Percentiles rank a stretch among this genome's conserved stretches.
Conservation (phyloP, 2,113 vertebrate genomes). For the Phrynosoma platyrhinos region DNA sequence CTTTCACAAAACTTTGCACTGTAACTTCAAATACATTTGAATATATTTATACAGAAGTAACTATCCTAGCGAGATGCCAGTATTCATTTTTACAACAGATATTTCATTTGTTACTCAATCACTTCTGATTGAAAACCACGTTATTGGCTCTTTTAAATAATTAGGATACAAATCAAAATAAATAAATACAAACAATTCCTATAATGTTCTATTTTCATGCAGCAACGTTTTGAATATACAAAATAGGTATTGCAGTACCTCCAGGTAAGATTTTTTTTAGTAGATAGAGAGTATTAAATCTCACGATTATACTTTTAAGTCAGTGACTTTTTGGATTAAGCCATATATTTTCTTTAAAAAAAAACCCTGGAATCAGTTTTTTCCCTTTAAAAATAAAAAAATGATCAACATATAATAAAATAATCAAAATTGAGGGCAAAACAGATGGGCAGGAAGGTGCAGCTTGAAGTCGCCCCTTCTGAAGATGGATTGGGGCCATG, state of each 20-base stretch:
- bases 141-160: not conserved
- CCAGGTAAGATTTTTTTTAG: not conserved
- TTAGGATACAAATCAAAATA: not conserved
- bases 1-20: not conserved
- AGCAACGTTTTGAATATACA: not conserved
- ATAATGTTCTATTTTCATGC: not conserved
- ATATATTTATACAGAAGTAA: not conserved
- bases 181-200: not conserved
- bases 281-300: not conserved
- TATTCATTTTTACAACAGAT: not conserved
- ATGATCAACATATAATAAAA: too few species aligned
- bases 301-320: not conserved
- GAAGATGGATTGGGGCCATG: too few species aligned
- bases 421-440: too few species aligned
- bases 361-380: too few species aligned
- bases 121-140: not conserved
- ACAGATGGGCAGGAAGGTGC: too few species aligned
- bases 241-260: not conserved
- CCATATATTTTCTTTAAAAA: too few species aligned
- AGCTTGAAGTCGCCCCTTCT: too few species aligned
- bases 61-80: not conserved
- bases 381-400: too few species aligned
- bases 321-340: not conserved
- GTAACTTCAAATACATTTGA: not conserved
- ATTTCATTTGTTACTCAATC: conserved; percentile 1